These are phyloP conservation scores for Micromesistius poutassou DNA, from an alignment of 2,797 vertebrate genomes.

Conservation along the genomic window DNA sequence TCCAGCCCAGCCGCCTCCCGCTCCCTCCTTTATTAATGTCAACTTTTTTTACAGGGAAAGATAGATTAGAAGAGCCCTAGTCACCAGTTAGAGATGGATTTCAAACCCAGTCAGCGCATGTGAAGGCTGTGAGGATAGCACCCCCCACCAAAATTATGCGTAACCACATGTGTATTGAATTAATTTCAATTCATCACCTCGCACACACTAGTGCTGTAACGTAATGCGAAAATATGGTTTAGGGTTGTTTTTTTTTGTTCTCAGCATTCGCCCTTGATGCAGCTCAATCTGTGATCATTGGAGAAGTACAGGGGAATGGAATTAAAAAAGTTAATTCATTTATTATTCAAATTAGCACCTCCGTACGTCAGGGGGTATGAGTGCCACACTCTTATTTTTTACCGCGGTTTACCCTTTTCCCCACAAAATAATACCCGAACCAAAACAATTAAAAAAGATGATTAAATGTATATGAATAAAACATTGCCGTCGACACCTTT, in stretches of 20 bases:
- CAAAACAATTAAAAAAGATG: slow-evolving; percentile 40
- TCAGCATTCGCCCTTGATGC: neutral
- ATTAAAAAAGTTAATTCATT: slow-evolving; percentile 32
- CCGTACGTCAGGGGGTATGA: neutral
- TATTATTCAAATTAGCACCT: slow-evolving; percentile 35
- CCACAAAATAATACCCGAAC: neutral
- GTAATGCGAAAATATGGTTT: neutral
- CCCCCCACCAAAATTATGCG: neutral
- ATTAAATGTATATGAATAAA: slow-evolving; percentile 69
- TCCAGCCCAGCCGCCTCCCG: neutral
- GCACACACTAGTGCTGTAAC: neutral
- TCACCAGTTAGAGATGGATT: neutral
- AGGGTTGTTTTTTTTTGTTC: neutral
- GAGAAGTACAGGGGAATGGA: neutral
- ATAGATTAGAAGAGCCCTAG: neutral
- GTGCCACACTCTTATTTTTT: neutral
- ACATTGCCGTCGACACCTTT: slow-evolving; percentile 55
- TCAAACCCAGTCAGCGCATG: neutral
- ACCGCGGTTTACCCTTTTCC: neutral
- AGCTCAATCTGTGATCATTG: slow-evolving; percentile 24
- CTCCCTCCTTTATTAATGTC: neutral
- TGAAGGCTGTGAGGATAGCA: neutral
- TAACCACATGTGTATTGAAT: neutral
- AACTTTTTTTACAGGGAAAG: neutral
- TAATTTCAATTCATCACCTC: slow-evolving; percentile 1